phyloP scores from a whole-genome alignment of 2,888 invertebrate genomes.

The Deilephila porcellus region DNA sequence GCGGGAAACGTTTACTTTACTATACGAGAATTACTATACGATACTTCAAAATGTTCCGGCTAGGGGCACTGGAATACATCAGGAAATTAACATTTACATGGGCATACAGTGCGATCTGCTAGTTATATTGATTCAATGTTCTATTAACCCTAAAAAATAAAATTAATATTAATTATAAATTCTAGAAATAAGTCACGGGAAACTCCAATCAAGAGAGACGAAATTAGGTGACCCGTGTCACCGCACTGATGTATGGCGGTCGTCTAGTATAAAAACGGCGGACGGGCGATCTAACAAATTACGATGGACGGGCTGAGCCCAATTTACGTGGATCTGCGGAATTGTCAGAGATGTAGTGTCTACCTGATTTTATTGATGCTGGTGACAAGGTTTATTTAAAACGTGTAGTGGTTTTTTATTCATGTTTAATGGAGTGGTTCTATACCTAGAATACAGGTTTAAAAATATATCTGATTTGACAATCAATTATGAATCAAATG shows the following conservation, averaged over 20 bases:
- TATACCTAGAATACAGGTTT: too few relatives aligned
- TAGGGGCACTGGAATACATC: too few relatives aligned
- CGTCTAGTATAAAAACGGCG: slow-evolving; percentile 16
- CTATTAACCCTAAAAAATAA: neutral
- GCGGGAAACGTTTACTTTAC: too few relatives aligned
- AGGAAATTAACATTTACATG: too few relatives aligned
- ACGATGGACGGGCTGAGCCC: slow-evolving; percentile 11
- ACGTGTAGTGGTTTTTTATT: too few relatives aligned
- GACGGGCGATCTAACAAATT: neutral
- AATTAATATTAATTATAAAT: neutral
- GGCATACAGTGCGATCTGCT: too few relatives aligned
- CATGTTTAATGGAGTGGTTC: too few relatives aligned
- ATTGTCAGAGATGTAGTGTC: neutral
- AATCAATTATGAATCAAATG: too few relatives aligned
- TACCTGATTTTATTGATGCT: neutral
- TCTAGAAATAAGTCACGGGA: slow-evolving; percentile 5
- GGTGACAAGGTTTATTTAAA: too few relatives aligned
- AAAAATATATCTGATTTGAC: too few relatives aligned
- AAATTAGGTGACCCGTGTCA: slow-evolving; percentile 16
- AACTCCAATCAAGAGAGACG: neutral
- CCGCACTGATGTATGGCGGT: slow-evolving; percentile 5
- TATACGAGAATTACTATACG: too few relatives aligned
- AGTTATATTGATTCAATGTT: neutral
- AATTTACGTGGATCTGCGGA: neutral
- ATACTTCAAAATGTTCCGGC: too few relatives aligned